phyloP scores from a whole-genome alignment of 2,888 invertebrate species.

The Sarcophaga variegata region DNA sequence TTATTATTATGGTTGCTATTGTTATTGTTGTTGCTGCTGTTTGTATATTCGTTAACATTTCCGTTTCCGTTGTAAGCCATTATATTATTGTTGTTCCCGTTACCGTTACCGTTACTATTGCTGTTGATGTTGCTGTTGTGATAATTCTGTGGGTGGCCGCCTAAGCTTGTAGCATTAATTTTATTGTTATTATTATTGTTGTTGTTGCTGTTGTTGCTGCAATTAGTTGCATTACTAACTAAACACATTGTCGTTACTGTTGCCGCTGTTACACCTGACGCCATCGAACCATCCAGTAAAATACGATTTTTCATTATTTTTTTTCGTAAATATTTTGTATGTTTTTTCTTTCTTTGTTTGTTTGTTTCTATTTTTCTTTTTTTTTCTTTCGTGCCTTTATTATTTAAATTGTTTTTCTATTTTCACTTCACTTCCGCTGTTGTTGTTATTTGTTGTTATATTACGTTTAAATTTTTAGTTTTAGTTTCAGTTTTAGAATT shows the following conservation, averaged over 20 bases:
- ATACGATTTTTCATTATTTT: constrained; percentile 77
- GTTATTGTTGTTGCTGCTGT: constrained; percentile 68
- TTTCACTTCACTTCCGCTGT: constrained; percentile 23
- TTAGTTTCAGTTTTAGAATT: constrained; percentile 5
- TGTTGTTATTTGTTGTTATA: constrained; percentile 6
- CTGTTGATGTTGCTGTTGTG: constrained; percentile 73
- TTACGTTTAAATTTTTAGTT: not conserved
- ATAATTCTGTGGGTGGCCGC: constrained; percentile 39
- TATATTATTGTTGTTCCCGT: constrained; percentile 66
- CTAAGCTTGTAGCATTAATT: constrained; percentile 49
- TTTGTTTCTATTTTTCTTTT: constrained; percentile 16
- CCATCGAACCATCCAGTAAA: constrained; percentile 76
- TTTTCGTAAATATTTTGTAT: constrained; percentile 28
- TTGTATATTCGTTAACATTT: constrained; percentile 77
- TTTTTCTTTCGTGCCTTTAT: constrained; percentile 29
- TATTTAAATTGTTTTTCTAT: constrained; percentile 26
- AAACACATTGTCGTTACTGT: constrained; percentile 59
- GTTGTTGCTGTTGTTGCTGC: constrained; percentile 50
- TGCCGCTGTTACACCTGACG: constrained; percentile 57
- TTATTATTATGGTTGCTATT: constrained; percentile 70
- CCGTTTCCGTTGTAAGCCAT: constrained; percentile 75
- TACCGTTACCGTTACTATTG: constrained; percentile 68
- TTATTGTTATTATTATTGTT: constrained; percentile 49
- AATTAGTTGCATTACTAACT: constrained; percentile 65
- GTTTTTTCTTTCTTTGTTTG: not conserved